Evolutionary conservation across 2,797 vertebrate genomes (phyloP), one percentile per base, ranked within the genome.

Genomic region (Jordanella pulchra): DNA sequence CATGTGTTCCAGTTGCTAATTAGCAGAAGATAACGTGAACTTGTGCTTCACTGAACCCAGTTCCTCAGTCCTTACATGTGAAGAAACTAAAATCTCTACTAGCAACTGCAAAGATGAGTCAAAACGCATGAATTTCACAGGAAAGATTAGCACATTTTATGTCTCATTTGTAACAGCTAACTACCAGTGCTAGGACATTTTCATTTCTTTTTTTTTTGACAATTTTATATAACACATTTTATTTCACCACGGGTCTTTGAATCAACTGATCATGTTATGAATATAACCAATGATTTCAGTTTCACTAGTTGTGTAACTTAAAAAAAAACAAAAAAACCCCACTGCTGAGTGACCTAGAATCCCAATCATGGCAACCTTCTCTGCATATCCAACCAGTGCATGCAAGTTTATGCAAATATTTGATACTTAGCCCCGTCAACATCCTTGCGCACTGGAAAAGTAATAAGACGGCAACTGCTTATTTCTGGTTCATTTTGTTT

Each of bases 331-430:
- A 39, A 39, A 39, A n/a, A n/a, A n/a, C n/a, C n/a, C n/a, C n/a
- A n/a, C n/a, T n/a, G n/a, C n/a, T n/a, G n/a, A n/a, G n/a, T n/a
- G n/a, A n/a, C n/a, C n/a, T n/a, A n/a, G n/a, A n/a, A n/a, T 35
- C 56, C 30, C 12, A 23, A 35, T 60, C 30, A 11, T 23, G 30
- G 18, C 58, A 39, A 30, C 32, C 58, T 61, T 35, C 56, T 60
- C 21, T 61, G 32, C 58, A 39, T n/a, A 50, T 21, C 11, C 21
- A 61, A 4, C 21, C 32, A 32, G 3, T 39, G 32, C 11, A 61
- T 39, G 58, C 58, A 61, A 61, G 58, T 61, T 61, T 61, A 61
- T 61, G 58, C 58, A 61, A 61, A 61, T 61, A 5, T 39, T 2
- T 7, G 58, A 14, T 61, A 39, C 32, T 61, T n/a, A 39, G 11